phyloP scores from a whole-genome alignment of 2,888 invertebrate species.

The Eupithecia subfuscata region DNA sequence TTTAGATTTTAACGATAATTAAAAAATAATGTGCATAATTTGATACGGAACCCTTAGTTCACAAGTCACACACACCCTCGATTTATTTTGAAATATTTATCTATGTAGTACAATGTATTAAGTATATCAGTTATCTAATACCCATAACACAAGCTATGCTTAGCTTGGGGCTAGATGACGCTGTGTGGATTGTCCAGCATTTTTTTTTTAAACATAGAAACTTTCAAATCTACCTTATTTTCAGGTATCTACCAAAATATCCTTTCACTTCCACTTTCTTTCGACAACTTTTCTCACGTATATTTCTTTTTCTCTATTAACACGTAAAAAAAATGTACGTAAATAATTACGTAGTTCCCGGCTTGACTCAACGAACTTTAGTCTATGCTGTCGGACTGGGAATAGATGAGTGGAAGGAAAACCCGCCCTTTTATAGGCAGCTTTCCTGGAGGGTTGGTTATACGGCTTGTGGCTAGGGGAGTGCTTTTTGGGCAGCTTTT shows the following conservation, averaged over 20 bases:
- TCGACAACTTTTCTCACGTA: neutral
- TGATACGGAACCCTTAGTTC: neutral
- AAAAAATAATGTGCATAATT: too few relatives aligned
- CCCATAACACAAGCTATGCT: too few relatives aligned
- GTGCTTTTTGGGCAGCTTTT: neutral
- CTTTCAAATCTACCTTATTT: neutral
- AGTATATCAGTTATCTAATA: too few relatives aligned
- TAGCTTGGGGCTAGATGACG: too few relatives aligned
- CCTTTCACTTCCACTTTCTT: neutral
- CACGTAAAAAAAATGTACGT: neutral
- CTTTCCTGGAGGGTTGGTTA: neutral
- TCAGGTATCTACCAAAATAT: neutral
- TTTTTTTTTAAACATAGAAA: neutral
- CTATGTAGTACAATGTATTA: too few relatives aligned
- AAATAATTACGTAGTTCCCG: neutral
- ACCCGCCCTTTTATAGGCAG: conserved; percentile 3
- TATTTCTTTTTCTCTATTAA: neutral
- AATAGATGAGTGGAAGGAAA: neutral
- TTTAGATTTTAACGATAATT: too few relatives aligned
- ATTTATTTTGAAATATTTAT: neutral
- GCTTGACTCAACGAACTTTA: neutral
- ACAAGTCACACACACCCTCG: neutral
- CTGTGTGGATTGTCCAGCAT: too few relatives aligned
- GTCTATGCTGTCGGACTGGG: neutral
- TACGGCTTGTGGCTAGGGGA: neutral